Percentiles rank a stretch among this genome's conserved stretches.
Evolutionary conservation across 2,888 invertebrate species (phyloP).

Genomic region (Nemapogon koenigi): DNA sequence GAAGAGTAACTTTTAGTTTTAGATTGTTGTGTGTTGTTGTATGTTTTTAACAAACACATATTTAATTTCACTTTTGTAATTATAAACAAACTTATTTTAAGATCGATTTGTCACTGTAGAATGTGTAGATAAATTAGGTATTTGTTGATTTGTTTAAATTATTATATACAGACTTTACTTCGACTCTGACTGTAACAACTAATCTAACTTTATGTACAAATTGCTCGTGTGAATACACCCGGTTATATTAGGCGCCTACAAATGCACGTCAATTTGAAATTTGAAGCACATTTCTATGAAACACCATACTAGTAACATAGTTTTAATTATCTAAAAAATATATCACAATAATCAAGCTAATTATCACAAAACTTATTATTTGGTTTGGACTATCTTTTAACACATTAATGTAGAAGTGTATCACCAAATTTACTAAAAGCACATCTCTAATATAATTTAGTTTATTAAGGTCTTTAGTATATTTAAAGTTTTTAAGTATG

Average conservation of each 20-base stretch:
- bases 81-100: too few species aligned
- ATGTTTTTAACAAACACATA: too few species aligned
- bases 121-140: not conserved
- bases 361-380: too few species aligned
- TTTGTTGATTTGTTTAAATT: not conserved
- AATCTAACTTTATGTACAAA: constrained; percentile 6
- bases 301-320: constrained; percentile 20
- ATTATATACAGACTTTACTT: too few species aligned
- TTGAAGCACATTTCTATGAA: constrained; percentile 26
- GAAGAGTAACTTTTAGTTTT: too few species aligned
- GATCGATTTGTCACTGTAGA: not conserved
- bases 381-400: too few species aligned
- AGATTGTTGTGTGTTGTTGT: too few species aligned
- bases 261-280: constrained; percentile 23
- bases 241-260: constrained; percentile 22
- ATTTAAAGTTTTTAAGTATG: not conserved
- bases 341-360: too few species aligned
- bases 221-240: constrained; percentile 28
- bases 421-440: too few species aligned
- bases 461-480: not conserved
- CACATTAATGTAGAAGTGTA: too few species aligned
- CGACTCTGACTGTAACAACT: not conserved
- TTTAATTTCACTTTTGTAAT: too few species aligned
- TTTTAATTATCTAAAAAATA: too few species aligned
- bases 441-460: not conserved